Conservation (phyloP, 2,113 vertebrate genomes). For the Cyanistes caeruleus region DNA sequence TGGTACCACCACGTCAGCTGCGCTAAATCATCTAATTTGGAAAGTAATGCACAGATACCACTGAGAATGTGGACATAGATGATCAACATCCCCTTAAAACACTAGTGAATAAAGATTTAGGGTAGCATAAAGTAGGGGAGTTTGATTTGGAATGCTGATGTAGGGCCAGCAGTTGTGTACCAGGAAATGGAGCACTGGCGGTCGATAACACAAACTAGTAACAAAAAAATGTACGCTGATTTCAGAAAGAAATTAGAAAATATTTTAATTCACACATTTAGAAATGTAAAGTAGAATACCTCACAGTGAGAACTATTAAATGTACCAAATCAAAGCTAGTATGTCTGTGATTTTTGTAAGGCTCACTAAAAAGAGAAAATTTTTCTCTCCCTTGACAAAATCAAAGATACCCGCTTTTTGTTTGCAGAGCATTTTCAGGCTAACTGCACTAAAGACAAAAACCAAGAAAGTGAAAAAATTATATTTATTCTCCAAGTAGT, state of each 20-base stretch:
- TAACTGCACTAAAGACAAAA: background rate
- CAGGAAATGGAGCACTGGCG: background rate
- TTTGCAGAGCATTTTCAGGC: background rate
- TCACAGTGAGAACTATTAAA: background rate
- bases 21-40: background rate
- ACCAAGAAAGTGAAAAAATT: background rate
- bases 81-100: background rate
- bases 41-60: background rate
- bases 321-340: background rate
- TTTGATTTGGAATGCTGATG: background rate
- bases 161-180: accelerated
- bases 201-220: background rate
- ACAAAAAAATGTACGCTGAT: background rate
- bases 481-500: background rate
- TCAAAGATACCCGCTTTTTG: background rate
- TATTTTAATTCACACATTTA: background rate
- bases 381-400: background rate
- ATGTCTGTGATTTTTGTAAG: background rate
- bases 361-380: background rate
- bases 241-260: background rate
- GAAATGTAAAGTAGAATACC: background rate
- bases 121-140: background rate
- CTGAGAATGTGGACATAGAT: background rate
- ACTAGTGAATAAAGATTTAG: background rate
- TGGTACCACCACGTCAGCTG: background rate